Evolutionary conservation across 2,797 vertebrate species (phyloP).

Genomic region (Bufotes viridis): DNA sequence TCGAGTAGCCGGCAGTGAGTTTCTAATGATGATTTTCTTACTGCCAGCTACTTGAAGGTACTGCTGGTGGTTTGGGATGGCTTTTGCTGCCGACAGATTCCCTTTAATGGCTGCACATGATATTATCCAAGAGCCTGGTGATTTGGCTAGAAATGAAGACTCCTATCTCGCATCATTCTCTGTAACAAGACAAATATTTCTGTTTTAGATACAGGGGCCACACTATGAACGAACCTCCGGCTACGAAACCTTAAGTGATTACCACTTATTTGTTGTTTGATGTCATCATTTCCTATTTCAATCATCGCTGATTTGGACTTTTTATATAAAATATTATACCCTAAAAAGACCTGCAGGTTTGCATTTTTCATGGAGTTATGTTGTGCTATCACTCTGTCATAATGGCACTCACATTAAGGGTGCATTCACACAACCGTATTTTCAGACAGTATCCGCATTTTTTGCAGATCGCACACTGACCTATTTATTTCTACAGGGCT

Average conservation of each 20-base stretch:
- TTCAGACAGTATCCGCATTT: too few species aligned
- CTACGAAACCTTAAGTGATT: constrained; percentile 51
- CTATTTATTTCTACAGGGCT: too few species aligned
- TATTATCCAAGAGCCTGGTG: neutral
- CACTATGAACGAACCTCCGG: constrained; percentile 39
- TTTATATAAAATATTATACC: neutral
- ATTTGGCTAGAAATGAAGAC: neutral
- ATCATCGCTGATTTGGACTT: neutral
- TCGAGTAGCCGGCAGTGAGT: too few species aligned
- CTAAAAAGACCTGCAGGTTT: neutral
- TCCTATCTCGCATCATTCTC: neutral
- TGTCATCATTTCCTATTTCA: neutral
- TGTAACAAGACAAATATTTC: constrained; percentile 26
- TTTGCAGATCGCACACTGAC: too few species aligned
- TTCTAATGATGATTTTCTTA: too few species aligned
- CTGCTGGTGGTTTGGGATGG: too few species aligned
- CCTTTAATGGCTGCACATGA: neutral
- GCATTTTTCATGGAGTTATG: neutral
- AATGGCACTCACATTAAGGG: neutral
- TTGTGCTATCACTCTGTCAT: neutral
- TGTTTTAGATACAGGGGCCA: constrained; percentile 47
- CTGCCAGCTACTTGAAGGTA: too few species aligned
- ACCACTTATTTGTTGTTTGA: neutral
- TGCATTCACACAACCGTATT: too few species aligned
- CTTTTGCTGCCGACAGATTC: too few species aligned